Base-by-base conservation (phyloP, 1,140 invertebrate genomes). In the Hyles vespertilio region DNA sequence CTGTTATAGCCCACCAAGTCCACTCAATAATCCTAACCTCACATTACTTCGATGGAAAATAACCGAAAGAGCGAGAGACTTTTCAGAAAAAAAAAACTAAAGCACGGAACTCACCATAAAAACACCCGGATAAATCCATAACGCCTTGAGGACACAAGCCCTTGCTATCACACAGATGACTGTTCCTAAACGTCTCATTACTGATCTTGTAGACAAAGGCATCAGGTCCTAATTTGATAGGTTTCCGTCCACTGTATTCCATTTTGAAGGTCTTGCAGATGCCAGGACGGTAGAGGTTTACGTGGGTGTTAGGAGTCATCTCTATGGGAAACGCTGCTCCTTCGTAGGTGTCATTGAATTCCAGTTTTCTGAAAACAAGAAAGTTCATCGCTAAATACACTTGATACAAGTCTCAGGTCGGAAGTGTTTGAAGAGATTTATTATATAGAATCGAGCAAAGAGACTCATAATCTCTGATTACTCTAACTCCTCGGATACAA, bases 61-160 rank as follows among this genome's bases (percentile, higher is more conserved):
- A 7, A 45, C 7, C 1, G 7, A 8, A 45, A 45, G 7, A 45
- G 1, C 1, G 7, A 8, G 2, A 45, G 7, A 45, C 44, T 8
- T 45, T 45, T 45, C 2, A 8, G 44, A 45, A 5, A 40, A 43
- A n/a, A 8, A 56, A 54, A 3, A n/a, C n/a, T 8, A 43, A 22
- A 59, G 43, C 45, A 53, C 43, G 44, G 74, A 63, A 91, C 91
- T 91, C 79, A 93, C 93, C 92, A 77, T 94, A 95, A 64, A 95
- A 95, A 70, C 95, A 95, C 0, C 94, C 93, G 0, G 93, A 92
- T 0, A 95, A 65, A 60, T 92, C 92, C 0, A 91, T 90, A 0
- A 95, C 67, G 0, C 94, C 94, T 56, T 89, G 89, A n/a, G 91
- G 91, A 7, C 93, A 70, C 55, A 92, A 93, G 32, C 80, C 82